Evolutionary conservation across 2,113 vertebrate species (phyloP).

Genomic region (Colius striatus): DNA sequence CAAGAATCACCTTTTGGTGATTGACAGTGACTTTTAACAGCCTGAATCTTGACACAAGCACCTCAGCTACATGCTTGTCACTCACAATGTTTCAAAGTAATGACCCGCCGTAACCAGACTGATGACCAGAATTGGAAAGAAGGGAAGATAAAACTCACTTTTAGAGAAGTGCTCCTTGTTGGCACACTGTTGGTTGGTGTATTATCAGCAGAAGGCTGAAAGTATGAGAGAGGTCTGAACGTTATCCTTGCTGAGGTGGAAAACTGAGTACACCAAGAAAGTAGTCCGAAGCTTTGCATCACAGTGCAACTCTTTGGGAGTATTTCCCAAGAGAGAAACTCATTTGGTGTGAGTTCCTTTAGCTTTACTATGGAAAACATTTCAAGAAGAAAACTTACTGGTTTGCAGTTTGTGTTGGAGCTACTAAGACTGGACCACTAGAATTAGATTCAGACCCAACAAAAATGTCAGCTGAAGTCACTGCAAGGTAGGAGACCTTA

Average conservation of each 20-base stretch:
- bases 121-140: neutral
- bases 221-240: neutral
- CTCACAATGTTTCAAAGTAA: neutral
- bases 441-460: neutral
- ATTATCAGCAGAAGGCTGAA: neutral
- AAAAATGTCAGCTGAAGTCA: neutral
- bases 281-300: neutral
- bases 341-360: neutral
- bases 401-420: neutral
- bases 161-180: neutral
- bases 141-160: constrained; percentile 18
- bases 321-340: neutral
- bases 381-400: neutral
- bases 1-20: constrained; percentile 39
- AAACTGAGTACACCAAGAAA: neutral
- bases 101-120: neutral
- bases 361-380: neutral
- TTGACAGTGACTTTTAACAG: constrained; percentile 57
- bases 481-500: neutral
- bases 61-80: constrained; percentile 33
- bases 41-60: constrained; percentile 15
- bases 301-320: neutral
- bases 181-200: neutral
- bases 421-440: neutral
- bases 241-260: neutral